These are phyloP conservation scores for Eleutherodactylus coqui DNA, from an alignment of 2,797 vertebrate genomes.

Conservation along the genomic window DNA sequence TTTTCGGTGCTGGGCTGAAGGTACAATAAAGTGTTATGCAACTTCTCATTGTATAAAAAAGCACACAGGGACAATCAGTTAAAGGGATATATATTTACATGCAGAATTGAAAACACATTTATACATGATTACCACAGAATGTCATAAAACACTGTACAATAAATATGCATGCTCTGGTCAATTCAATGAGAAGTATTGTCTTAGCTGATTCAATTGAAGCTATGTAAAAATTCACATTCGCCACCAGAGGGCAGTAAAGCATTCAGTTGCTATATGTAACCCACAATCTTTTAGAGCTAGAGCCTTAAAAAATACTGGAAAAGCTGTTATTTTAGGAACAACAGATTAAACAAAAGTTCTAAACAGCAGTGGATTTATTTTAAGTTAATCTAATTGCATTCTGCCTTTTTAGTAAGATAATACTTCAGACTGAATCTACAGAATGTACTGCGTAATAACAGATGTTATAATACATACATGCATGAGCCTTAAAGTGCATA, in stretches of 20 bases:
- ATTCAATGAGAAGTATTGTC: slow-evolving; percentile 55
- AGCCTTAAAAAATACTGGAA: not conserved
- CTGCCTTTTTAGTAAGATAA: slow-evolving; percentile 27
- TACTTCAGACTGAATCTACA: slow-evolving; percentile 17
- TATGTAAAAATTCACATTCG: not conserved
- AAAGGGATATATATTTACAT: slow-evolving; percentile 71
- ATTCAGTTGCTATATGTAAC: not conserved
- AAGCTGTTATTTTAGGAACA: not conserved
- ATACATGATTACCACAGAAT: slow-evolving; percentile 68
- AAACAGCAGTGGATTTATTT: slow-evolving; percentile 23
- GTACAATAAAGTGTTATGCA: slow-evolving; percentile 50
- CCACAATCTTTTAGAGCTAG: not conserved
- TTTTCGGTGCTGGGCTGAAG: slow-evolving; percentile 19
- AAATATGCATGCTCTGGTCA: slow-evolving; percentile 60
- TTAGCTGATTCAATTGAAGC: not conserved
- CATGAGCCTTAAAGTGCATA: slow-evolving; percentile 36
- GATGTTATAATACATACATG: slow-evolving; percentile 35
- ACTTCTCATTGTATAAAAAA: slow-evolving; percentile 67
- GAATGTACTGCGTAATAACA: not conserved
- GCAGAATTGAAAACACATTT: slow-evolving; percentile 67
- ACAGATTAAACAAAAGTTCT: not conserved
- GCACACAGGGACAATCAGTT: slow-evolving; percentile 69
- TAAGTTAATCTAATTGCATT: not conserved
- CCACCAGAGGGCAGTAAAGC: slow-evolving; percentile 35
- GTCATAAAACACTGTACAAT: slow-evolving; percentile 69